phyloP scores from a whole-genome alignment of 1,140 invertebrate species.

The Eurytemora carolleeae region DNA sequence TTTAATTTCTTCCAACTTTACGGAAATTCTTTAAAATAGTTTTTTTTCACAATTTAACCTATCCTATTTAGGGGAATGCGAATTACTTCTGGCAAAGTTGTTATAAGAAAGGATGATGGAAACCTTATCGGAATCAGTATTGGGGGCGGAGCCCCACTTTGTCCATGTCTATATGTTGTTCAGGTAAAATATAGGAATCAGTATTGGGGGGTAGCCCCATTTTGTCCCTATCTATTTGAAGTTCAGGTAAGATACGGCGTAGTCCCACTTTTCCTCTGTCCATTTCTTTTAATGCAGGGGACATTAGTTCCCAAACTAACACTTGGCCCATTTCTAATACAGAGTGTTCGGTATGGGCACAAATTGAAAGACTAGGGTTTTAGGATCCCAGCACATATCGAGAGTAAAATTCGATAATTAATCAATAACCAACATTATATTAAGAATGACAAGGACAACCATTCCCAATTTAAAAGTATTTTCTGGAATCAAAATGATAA shows the following conservation, averaged over 20 bases:
- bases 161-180: conserved; percentile 93
- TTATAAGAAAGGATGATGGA: conserved; percentile 72
- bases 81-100: conserved; percentile 77
- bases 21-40: background rate
- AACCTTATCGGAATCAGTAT: conserved; percentile 96
- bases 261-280: background rate
- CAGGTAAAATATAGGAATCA: conserved; percentile 78
- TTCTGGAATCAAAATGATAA: no score
- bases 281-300: no score
- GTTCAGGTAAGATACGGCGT: background rate
- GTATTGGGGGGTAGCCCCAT: conserved; percentile 82
- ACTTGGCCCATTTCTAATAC: no score
- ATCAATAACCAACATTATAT: no score
- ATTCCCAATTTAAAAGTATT: no score
- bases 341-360: no score
- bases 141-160: conserved; percentile 81
- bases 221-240: conserved; percentile 53
- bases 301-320: no score
- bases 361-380: no score
- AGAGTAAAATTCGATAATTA: no score
- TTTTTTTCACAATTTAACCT: background rate
- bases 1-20: background rate
- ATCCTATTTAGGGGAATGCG: conserved; percentile 41
- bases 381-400: no score
- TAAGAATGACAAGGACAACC: no score